Conservation (phyloP, 1,140 invertebrate genomes). For the Anoplolepis gracilipes region DNA sequence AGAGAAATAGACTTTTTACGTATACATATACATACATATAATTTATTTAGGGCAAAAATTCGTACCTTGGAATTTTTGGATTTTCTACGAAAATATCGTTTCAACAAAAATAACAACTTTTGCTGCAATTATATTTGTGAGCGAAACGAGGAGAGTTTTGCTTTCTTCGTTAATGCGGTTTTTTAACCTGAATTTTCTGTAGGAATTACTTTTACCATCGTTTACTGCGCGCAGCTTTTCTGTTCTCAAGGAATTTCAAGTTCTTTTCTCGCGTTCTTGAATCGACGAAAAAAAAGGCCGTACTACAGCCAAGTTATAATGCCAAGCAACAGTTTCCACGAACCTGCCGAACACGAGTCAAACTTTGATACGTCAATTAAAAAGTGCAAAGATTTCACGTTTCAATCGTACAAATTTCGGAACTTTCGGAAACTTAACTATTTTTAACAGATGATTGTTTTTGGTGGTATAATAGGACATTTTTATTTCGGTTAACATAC, state of each 20-base stretch:
- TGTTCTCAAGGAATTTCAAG: conserved; percentile 44
- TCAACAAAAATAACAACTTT: background rate
- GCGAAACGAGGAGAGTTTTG: background rate
- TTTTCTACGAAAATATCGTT: background rate
- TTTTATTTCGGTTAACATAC: background rate
- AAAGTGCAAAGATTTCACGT: background rate
- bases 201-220: conserved; percentile 46
- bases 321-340: conserved; percentile 48
- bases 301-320: background rate
- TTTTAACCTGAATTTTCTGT: background rate
- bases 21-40: background rate
- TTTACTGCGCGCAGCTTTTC: conserved; percentile 23
- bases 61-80: background rate
- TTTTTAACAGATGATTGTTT: background rate
- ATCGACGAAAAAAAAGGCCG: conserved; percentile 11
- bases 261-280: conserved; percentile 21
- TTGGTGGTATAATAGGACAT: too few species aligned
- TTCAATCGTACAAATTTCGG: conserved; percentile 13
- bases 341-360: background rate
- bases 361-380: conserved; percentile 52
- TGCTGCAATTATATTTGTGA: background rate
- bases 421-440: background rate
- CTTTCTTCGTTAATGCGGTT: conserved; percentile 5
- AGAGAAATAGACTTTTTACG: too few species aligned
- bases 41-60: background rate